These are phyloP conservation scores for Pollenia angustigena DNA, from an alignment of 2,888 invertebrate species.

Conservation along the genomic window DNA sequence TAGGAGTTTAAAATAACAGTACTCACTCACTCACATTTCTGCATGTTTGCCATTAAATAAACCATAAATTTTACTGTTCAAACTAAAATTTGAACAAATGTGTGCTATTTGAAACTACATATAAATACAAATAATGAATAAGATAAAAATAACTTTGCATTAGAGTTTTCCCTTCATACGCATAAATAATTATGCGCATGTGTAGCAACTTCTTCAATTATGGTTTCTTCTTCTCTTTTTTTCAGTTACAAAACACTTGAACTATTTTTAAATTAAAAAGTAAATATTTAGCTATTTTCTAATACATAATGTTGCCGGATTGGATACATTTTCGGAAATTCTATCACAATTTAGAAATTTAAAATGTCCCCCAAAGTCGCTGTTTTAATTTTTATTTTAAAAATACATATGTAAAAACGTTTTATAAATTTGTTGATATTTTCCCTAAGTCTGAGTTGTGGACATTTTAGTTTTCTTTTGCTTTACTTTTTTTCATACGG, in stretches of 20 bases:
- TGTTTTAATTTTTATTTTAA: too few relatives aligned
- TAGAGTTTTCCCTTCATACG: background rate
- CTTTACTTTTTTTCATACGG: too few relatives aligned
- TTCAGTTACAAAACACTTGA: slow-evolving; percentile 57
- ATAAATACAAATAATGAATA: background rate
- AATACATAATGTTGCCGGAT: too few relatives aligned
- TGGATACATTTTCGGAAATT: too few relatives aligned
- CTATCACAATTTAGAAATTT: too few relatives aligned
- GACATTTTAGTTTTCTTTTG: too few relatives aligned
- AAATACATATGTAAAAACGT: too few relatives aligned
- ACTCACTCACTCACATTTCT: background rate
- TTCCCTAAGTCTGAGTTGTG: too few relatives aligned
- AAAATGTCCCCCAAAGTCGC: too few relatives aligned
- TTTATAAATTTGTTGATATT: too few relatives aligned
- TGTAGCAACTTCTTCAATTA: slow-evolving; percentile 37
- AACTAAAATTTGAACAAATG: background rate
- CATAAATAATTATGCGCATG: slow-evolving; percentile 68
- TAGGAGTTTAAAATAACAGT: background rate
- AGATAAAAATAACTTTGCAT: slow-evolving; percentile 50
- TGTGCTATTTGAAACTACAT: background rate
- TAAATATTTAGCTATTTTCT: too few relatives aligned
- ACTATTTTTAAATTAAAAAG: slow-evolving; percentile 55
- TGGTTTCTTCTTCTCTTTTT: background rate
- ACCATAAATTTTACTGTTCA: slow-evolving; percentile 39
- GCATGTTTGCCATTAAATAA: slow-evolving; percentile 27